phyloP scores from a whole-genome alignment of 2,888 invertebrate species.

The Tetranychus piercei region DNA sequence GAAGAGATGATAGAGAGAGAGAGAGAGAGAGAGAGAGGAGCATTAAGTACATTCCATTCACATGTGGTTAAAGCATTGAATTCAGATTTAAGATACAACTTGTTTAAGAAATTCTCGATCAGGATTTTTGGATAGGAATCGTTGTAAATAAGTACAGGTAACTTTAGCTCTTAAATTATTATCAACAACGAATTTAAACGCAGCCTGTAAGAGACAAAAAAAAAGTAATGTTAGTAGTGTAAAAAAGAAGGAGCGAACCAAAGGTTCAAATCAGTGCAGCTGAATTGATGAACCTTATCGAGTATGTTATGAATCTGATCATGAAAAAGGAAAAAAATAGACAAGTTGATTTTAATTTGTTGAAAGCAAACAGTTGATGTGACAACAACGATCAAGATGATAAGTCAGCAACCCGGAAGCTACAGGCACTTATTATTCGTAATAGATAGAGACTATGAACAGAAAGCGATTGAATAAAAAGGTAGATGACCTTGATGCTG shows the following conservation, averaged over 20 bases:
- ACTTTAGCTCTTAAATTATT: slow-evolving; percentile 46
- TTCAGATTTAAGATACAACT: slow-evolving; percentile 6
- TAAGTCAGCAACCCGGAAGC: neutral
- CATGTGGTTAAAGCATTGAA: neutral
- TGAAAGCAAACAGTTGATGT: neutral
- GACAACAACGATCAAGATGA: neutral
- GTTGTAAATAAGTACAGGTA: slow-evolving; percentile 50
- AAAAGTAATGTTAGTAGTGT: slow-evolving; percentile 10
- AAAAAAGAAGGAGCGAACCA: neutral
- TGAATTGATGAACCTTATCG: neutral
- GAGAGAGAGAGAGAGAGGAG: too few species aligned
- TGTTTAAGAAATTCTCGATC: slow-evolving; percentile 26
- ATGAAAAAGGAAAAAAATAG: neutral
- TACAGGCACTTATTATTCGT: neutral
- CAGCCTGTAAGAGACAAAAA: slow-evolving; percentile 40
- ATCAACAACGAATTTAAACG: slow-evolving; percentile 47
- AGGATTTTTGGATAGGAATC: slow-evolving; percentile 41
- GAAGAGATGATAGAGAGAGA: too few species aligned
- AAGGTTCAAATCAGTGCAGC: neutral
- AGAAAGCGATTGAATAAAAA: neutral
- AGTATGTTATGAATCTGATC: neutral
- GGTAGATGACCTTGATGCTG: neutral
- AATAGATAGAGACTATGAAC: neutral
- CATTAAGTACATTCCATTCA: too few species aligned
- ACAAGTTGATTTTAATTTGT: neutral